phyloP scores from a whole-genome alignment of 2,797 vertebrate genomes.

The Ceyx erithaca region DNA sequence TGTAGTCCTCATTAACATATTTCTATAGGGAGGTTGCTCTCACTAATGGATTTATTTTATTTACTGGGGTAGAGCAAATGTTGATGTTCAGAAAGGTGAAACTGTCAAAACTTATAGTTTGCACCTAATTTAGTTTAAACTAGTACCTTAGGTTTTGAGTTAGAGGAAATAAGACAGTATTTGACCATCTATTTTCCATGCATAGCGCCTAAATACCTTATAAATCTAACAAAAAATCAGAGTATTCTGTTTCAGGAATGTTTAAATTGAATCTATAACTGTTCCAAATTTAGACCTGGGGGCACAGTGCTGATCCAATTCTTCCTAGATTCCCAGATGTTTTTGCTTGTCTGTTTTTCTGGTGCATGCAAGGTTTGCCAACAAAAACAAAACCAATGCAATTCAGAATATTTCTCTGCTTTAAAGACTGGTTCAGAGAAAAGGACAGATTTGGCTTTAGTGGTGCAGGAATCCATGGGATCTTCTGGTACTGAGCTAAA shows the following conservation, averaged over 20 bases:
- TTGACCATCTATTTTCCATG: not conserved
- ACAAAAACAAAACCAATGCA: not conserved
- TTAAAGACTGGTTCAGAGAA: not conserved
- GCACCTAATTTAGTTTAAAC: too few species aligned
- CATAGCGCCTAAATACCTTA: not conserved
- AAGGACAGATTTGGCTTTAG: not conserved
- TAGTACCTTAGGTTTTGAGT: not conserved
- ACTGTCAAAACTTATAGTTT: not conserved
- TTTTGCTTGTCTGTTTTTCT: not conserved
- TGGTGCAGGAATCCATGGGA: not conserved
- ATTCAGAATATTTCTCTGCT: not conserved
- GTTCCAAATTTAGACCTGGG: not conserved
- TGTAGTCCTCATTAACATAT: not conserved
- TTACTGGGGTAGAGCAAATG: not conserved
- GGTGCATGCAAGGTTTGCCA: not conserved
- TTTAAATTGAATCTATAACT: not conserved
- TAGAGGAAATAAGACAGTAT: not conserved
- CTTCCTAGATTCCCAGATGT: not conserved
- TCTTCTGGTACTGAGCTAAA: not conserved
- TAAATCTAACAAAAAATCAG: not conserved
- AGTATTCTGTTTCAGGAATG: not conserved
- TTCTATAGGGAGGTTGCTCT: not conserved
- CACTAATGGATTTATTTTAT: not conserved
- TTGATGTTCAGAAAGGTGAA: not conserved
- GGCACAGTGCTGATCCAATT: accelerated